Evolutionary conservation across 2,113 vertebrate species (phyloP), one percentile per base, ranked within the genome.

Genomic region (Oreochromis aureus): DNA sequence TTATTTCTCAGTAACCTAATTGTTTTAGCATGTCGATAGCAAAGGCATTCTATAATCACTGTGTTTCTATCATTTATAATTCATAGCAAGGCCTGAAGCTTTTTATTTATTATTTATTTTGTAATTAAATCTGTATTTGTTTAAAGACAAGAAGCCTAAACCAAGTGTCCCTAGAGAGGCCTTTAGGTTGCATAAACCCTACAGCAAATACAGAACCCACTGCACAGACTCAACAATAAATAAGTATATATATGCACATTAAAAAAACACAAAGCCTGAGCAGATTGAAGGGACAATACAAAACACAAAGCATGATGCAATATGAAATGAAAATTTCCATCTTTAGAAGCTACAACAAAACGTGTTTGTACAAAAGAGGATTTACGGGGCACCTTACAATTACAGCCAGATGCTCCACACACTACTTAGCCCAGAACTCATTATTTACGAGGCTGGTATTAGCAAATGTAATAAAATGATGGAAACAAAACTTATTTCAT

Each of bases 1-100:
- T 86, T 93, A 87, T 90, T 88, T 79, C 90, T 95, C 93, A 93
- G 81, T 93, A 89, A 46, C n/a, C 36, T 56, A 34, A 56, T 81
- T 92, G 87, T 92, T 93, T 89, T 83, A 59, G 19, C 34, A 78
- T 41, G 71, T 89, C 89, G 41, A 83, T 66, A 32, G 16, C 81
- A 81, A 73, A 80, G 82, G 6, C 44, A 3, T 78, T 51, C 71
- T 78, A 19, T 51, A 51, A 51, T 53, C 41, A 48, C 69, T 48
- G 41, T 51, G 22, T 32, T 78, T 51, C 24, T 32, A 51, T 78
- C 27, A 53, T 78, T 78, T 53, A 53, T n/a, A 51, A 78, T 78
- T 53, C 27, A 13, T 73, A 85, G 90, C 84, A 81, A 34, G 82
- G 85, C 71, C 44, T 51, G 16, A 76, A 76, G 71, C 16, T 48